Percentiles rank a stretch among this genome's conserved stretches.
These are phyloP conservation scores for Acromyrmex charruanus DNA, from an alignment of 1,140 invertebrate genomes.

Conservation along the genomic window DNA sequence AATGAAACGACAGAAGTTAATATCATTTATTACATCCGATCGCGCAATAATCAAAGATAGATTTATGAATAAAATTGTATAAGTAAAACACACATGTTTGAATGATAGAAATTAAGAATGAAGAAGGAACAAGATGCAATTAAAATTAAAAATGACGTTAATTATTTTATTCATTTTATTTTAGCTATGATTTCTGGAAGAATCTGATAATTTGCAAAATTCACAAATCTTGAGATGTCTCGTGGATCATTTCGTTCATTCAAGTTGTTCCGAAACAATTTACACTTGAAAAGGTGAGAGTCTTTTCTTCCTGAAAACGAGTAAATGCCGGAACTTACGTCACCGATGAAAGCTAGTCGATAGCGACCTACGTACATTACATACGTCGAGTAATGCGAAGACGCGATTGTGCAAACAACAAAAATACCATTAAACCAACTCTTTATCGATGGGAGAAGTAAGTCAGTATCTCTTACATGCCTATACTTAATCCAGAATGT, in stretches of 20 bases:
- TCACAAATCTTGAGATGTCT: not conserved
- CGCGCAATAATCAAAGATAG: not conserved
- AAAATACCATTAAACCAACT: not conserved
- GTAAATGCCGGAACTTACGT: slow-evolving; percentile 75
- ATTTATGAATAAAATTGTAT: not conserved
- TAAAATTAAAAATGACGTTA: not conserved
- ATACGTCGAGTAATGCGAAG: slow-evolving; percentile 16
- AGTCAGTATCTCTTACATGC: not conserved
- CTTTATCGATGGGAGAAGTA: not conserved
- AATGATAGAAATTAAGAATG: not conserved
- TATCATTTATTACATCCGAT: not conserved
- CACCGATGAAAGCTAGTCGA: slow-evolving; percentile 78
- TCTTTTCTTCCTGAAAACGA: slow-evolving; percentile 68
- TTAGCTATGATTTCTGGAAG: not conserved
- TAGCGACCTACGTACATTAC: slow-evolving; percentile 11
- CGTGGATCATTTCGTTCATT: not conserved
- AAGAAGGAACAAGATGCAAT: not conserved
- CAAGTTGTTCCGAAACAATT: not conserved
- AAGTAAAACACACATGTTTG: not conserved
- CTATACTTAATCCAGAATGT: not conserved
- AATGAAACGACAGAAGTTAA: not conserved
- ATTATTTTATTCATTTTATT: not conserved
- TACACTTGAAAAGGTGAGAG: slow-evolving; percentile 67
- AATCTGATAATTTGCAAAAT: not conserved
- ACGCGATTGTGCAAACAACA: slow-evolving; percentile 26